Evolutionary conservation across 1,140 invertebrate species (phyloP).

Genomic region (Drosophila sproati): DNA sequence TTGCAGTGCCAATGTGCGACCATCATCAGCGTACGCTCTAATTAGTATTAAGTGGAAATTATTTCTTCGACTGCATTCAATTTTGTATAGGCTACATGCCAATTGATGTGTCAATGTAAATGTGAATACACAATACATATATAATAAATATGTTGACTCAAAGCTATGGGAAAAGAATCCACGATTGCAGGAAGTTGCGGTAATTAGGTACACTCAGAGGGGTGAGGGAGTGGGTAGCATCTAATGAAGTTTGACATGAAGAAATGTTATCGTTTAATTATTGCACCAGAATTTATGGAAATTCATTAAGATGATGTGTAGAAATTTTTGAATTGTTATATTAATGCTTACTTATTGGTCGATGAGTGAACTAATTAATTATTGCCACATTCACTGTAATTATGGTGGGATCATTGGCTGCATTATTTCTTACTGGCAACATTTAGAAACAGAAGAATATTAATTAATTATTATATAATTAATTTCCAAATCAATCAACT

Average conservation of each 20-base stretch:
- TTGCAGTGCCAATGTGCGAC: constrained; percentile 50
- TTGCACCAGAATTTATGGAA: constrained; percentile 76
- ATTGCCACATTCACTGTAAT: not conserved
- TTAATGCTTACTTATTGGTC: constrained; percentile 19
- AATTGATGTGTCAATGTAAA: constrained; percentile 41
- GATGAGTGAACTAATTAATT: constrained; percentile 8
- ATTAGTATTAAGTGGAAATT: constrained; percentile 82
- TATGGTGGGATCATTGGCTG: not conserved
- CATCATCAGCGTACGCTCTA: constrained; percentile 58
- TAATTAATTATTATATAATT: not conserved
- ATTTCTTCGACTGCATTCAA: constrained; percentile 70
- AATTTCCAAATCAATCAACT: too few species aligned
- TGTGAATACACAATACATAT: constrained; percentile 6
- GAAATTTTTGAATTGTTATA: constrained; percentile 12
- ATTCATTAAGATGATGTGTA: constrained; percentile 69
- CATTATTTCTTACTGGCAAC: not conserved
- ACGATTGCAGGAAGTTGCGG: constrained; percentile 48
- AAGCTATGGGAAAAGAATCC: constrained; percentile 63
- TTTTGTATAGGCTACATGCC: constrained; percentile 57
- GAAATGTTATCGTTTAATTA: constrained; percentile 73
- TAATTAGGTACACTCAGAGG: constrained; percentile 62
- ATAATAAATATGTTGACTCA: not conserved
- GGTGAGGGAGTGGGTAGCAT: constrained; percentile 14
- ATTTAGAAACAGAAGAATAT: not conserved
- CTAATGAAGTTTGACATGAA: constrained; percentile 64